Evolutionary conservation across 92 coral and sea anemone species (phyloP).

Genomic region (Porites lobata): DNA sequence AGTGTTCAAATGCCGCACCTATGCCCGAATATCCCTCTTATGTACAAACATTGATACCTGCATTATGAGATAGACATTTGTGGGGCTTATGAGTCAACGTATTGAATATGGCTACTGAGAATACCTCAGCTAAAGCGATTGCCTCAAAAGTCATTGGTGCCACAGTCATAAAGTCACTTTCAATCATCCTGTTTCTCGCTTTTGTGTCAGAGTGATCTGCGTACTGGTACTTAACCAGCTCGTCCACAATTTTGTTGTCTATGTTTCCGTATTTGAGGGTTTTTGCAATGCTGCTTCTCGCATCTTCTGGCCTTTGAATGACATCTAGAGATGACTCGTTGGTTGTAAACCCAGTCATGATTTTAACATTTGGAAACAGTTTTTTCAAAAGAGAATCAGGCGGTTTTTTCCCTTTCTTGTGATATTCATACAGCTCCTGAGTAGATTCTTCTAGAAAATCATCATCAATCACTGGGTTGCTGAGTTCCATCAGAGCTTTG

Average conservation of each 20-base stretch:
- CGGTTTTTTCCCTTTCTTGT: too few relatives aligned
- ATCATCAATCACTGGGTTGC: conserved; percentile 16
- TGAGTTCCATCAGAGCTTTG: not conserved
- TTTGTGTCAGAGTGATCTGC: not conserved
- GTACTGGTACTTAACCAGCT: conserved; percentile 15
- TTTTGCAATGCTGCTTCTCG: not conserved
- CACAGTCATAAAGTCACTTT: not conserved
- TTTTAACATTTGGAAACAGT: not conserved
- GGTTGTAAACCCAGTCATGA: conserved; percentile 18
- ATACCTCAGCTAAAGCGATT: conserved; percentile 29
- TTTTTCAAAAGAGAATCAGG: not conserved
- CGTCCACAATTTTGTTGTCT: not conserved
- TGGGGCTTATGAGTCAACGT: not conserved
- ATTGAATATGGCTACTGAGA: not conserved
- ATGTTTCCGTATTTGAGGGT: not conserved
- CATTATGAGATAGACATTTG: not conserved
- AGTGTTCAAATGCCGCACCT: too few relatives aligned
- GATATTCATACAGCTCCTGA: not conserved
- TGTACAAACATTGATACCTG: too few relatives aligned
- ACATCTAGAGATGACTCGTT: not conserved
- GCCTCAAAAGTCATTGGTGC: conserved; percentile 34
- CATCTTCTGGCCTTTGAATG: not conserved
- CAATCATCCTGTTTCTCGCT: not conserved
- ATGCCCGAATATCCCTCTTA: too few relatives aligned
- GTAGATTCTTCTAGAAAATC: conserved; percentile 25